Base-by-base conservation (phyloP, 1,140 invertebrate genomes). In the Babylonia areolata region DNA sequence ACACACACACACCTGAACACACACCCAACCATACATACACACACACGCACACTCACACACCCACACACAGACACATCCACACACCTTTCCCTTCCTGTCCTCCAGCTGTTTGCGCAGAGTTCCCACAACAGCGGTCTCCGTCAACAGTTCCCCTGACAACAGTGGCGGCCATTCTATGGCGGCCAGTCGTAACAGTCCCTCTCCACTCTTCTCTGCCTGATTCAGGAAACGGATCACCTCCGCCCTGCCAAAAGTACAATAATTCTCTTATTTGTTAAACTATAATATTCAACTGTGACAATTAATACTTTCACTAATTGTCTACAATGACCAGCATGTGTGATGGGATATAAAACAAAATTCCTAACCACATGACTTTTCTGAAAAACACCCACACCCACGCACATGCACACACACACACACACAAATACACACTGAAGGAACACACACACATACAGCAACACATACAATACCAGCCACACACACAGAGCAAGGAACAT, bases 101-200 rank as follows among this genome's bases (percentile, higher is more conserved):
- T 92, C 91, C 5, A 92, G 83, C 83, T 92, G 92, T 86, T 88
- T 89, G 35, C 88, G 89, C 39, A 93, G 85, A 11, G 88, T 87
- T 17, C 87, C 84, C 1, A 89, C 85, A 54, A 89, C 88, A 28
- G 88, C 87, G 2, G 92, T 85, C 71, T 92, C 85, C 28, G 89
- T 88, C 12, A 92, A 33, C 3, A 87, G 64, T 37, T 91, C 81
- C 35, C 88, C 85, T 33, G 89, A 87, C 58, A 90, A 73, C 17
- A 89, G 79, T 11, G 92, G 86, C 23, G 92, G 92, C 92, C 92
- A 93, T 40, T 92, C 91, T 84, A 92, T 81, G 5, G 90, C 89
- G 31, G 87, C 79, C n/a, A 93, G 78, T 85, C 89, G 91, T 64
- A 93, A 42, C 77, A 93, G 71, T 35, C 88, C 89, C 54, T 93